These are phyloP conservation scores for rabbit (Oryctolagus cuniculus) DNA, from an alignment of 2,113 vertebrate genomes.

Conservation along the genomic window DNA sequence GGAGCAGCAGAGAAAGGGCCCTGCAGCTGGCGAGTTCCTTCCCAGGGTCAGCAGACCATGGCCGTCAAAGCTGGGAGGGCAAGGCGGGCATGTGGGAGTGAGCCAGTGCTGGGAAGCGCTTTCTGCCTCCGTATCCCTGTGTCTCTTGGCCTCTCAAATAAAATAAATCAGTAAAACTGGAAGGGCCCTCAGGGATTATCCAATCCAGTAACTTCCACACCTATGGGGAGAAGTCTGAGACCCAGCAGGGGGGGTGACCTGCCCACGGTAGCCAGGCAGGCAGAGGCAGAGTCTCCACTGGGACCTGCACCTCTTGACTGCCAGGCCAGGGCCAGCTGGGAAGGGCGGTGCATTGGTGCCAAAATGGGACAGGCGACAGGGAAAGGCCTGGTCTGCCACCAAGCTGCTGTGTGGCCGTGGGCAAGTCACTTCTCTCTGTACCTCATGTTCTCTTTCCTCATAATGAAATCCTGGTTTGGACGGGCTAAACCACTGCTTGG, in stretches of 20 bases:
- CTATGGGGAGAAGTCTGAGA: background rate
- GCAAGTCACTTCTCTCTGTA: background rate
- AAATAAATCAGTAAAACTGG: no score
- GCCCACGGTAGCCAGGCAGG: background rate
- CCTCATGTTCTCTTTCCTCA: background rate
- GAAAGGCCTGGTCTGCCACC: constrained; percentile 28
- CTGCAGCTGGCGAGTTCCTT: background rate
- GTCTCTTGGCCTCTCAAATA: no score
- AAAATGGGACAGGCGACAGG: constrained; percentile 43
- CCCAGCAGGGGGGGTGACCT: background rate
- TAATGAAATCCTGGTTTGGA: no score
- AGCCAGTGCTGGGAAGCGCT: no score
- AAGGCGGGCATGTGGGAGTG: no score
- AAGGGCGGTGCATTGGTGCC: background rate
- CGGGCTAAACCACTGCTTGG: no score
- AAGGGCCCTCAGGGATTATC: background rate
- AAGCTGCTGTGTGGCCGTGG: constrained; percentile 68
- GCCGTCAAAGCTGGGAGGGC: background rate
- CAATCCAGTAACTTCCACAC: background rate
- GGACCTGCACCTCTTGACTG: background rate
- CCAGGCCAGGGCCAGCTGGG: background rate
- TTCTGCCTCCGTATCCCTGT: no score
- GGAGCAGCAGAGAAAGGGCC: background rate
- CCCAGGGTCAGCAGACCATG: background rate
- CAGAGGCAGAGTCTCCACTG: background rate